Evolutionary conservation across 2,797 vertebrate species (phyloP).

Genomic region (Hydrocynus forskahlii): DNA sequence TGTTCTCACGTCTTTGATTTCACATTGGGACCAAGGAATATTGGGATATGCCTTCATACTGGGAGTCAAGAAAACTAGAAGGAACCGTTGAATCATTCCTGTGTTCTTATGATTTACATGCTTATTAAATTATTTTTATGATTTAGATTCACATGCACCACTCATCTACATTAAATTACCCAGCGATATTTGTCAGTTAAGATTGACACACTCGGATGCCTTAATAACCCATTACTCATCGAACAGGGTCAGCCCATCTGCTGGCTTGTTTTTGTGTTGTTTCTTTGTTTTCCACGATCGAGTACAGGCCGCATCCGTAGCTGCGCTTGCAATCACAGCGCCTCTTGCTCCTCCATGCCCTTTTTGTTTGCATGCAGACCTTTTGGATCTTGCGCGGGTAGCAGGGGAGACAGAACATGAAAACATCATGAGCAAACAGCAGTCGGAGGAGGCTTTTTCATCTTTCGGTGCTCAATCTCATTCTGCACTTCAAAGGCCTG

Average conservation of each 20-base stretch:
- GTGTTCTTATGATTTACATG: background rate
- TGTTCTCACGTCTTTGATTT: no score
- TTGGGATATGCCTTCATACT: no score
- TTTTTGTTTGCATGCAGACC: conserved; percentile 60
- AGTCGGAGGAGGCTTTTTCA: conserved; percentile 20
- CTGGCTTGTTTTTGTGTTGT: conserved; percentile 8
- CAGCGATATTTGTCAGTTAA: background rate
- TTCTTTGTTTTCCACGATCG: background rate
- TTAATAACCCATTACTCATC: background rate
- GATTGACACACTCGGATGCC: background rate
- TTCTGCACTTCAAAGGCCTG: conserved; percentile 64
- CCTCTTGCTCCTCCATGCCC: conserved; percentile 38
- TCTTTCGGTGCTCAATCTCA: conserved; percentile 30
- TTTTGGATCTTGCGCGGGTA: conserved; percentile 60
- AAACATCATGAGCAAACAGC: conserved; percentile 72
- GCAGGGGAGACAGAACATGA: conserved; percentile 63
- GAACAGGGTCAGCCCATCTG: background rate
- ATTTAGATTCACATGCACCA: background rate
- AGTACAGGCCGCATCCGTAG: background rate
- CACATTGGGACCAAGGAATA: no score
- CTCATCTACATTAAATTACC: background rate
- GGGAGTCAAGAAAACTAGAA: background rate
- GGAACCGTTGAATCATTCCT: background rate
- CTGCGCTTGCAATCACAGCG: background rate
- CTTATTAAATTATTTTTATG: no score